phyloP scores from a whole-genome alignment of 2,113 vertebrate species.

The Ibidorhyncha struthersii region DNA sequence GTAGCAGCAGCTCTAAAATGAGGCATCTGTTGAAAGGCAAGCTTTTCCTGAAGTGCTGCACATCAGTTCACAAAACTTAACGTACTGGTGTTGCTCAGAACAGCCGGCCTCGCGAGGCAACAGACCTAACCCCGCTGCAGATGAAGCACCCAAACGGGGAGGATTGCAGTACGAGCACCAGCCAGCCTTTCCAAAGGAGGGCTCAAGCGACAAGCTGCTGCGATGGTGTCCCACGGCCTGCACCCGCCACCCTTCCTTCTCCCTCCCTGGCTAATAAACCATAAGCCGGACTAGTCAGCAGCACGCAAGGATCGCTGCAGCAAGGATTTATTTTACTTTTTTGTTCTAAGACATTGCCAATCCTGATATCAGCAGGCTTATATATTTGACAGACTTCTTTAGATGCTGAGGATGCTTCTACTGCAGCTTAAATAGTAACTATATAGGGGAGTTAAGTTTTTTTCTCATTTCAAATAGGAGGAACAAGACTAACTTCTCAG shows the following conservation, averaged over 20 bases:
- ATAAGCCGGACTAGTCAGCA: background rate
- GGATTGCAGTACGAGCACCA: accelerated
- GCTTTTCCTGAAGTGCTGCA: background rate
- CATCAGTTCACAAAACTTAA: background rate
- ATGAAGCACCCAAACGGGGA: accelerated
- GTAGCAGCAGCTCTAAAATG: background rate
- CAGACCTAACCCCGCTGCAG: accelerated
- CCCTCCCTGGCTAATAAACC: too few species aligned
- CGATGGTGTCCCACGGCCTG: background rate
- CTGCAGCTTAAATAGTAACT: background rate
- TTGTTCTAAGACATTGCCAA: background rate
- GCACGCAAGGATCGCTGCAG: accelerated
- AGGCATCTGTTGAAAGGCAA: background rate
- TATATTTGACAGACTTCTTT: too few species aligned
- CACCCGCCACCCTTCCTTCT: too few species aligned
- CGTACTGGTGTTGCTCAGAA: too few species aligned
- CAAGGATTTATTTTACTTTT: background rate
- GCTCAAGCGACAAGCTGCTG: background rate
- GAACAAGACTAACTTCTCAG: background rate
- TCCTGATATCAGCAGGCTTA: background rate
- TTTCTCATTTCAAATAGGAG: background rate
- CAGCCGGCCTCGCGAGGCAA: accelerated
- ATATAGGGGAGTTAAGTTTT: accelerated
- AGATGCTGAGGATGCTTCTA: background rate
- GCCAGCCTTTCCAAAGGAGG: background rate